phyloP scores from a whole-genome alignment of 2,888 invertebrate species.

The Gisinianus flammeolus region DNA sequence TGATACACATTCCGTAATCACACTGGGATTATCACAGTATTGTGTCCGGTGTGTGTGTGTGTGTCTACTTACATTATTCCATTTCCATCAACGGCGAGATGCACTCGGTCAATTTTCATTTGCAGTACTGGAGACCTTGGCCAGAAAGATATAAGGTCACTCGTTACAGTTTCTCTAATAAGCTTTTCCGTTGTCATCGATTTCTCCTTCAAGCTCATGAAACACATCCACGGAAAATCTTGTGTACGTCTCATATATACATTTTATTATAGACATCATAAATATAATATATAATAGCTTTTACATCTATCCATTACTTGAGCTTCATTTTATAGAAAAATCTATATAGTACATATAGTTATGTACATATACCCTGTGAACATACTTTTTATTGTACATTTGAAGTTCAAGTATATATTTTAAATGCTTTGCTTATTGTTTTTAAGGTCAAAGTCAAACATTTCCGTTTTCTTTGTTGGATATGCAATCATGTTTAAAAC shows the following conservation, averaged over 20 bases:
- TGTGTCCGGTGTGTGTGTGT: too few relatives aligned
- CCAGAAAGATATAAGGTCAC: slow-evolving; percentile 25
- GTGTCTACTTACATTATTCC: too few relatives aligned
- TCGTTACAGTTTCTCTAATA: neutral
- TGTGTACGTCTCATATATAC: slow-evolving; percentile 13
- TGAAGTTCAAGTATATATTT: neutral
- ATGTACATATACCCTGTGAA: neutral
- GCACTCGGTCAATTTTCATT: slow-evolving; percentile 4
- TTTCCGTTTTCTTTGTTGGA: neutral
- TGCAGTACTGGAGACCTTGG: slow-evolving; percentile 18
- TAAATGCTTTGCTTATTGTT: neutral
- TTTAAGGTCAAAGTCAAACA: neutral
- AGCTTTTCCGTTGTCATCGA: slow-evolving; percentile 21
- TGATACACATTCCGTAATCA: too few relatives aligned
- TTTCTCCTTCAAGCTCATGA: slow-evolving; percentile 17
- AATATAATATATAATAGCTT: neutral
- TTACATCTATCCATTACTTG: neutral
- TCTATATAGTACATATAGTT: neutral
- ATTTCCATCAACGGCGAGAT: neutral
- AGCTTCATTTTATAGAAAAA: too few relatives aligned
- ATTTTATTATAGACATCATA: neutral
- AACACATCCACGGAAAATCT: neutral
- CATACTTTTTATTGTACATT: neutral
- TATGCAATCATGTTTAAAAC: neutral
- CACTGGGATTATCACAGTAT: too few relatives aligned